Percentiles rank a stretch among this genome's conserved stretches.
These are phyloP conservation scores for Luscinia luscinia DNA, from an alignment of 2,797 vertebrate species.

Conservation along the genomic window DNA sequence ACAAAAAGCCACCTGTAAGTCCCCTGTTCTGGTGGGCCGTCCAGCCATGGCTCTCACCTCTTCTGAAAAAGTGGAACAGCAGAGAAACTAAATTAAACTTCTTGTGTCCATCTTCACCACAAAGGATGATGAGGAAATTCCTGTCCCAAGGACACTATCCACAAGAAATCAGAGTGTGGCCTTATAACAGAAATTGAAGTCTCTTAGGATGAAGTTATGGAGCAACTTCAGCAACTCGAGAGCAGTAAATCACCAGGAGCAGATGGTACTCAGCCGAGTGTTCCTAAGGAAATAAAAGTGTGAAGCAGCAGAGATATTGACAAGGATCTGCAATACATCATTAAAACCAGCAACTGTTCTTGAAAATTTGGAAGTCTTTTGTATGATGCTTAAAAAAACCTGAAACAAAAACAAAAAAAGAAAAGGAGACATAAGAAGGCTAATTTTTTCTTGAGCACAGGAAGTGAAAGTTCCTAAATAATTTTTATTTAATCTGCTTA, in stretches of 20 bases:
- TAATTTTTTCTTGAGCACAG: neutral
- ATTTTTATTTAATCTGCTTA: constrained; percentile 10
- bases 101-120: neutral
- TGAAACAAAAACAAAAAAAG: neutral
- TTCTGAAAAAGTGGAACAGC: neutral
- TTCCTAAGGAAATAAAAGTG: constrained; percentile 77
- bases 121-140: constrained; percentile 43
- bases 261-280: constrained; percentile 77
- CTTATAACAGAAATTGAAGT: constrained; percentile 57
- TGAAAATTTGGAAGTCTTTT: constrained; percentile 66
- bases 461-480: neutral
- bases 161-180: constrained; percentile 59
- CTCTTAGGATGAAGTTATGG: constrained; percentile 68
- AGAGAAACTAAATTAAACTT: constrained; percentile 21
- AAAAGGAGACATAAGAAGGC: neutral
- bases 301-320: constrained; percentile 75
- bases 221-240: constrained; percentile 67
- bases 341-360: constrained; percentile 70
- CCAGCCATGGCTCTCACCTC: neutral
- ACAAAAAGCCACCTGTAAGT: neutral
- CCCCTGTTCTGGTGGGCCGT: accelerated
- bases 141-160: constrained; percentile 69
- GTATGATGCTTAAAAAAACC: constrained; percentile 19
- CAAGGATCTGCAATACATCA: constrained; percentile 65
- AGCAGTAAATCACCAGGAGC: constrained; percentile 76